Base-by-base conservation (phyloP, 2,113 vertebrate genomes). In the Synchiropus splendidus region DNA sequence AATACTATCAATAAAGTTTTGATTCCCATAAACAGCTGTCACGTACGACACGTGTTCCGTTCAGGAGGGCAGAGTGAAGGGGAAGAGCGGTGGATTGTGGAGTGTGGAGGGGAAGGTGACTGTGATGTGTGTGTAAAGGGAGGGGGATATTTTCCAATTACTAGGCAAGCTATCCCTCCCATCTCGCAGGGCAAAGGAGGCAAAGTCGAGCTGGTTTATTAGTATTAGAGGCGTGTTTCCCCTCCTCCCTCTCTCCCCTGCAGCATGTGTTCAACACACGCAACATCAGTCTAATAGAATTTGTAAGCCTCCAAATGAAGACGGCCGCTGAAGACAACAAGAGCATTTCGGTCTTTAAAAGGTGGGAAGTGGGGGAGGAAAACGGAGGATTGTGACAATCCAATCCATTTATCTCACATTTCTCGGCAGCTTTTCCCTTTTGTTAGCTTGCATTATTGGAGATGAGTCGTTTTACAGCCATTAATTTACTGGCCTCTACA, bases 81-180 rank as follows among this genome's bases (percentile, higher is more conserved):
- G 56, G 32, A 12, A 36, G 32, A 36, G 57, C 12, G 14, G 13
- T 39, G 36, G 34, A 39, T 10, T 36, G 9, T 17, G 1, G 14
- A 47, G n/a, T n/a, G n/a, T n/a, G n/a, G 48, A 53, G 27, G 27
- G 9, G 13, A 31, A 43, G 45, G 15, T 44, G 16, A 17, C 14
- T 12, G 15, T 11, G 16, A 34, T 50, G 70, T 77, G 46, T 64
- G 43, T 45, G 45, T 65, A 70, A 65, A 44, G 51, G 39, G 51
- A 37, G 30, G 69, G 68, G 69, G 73, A 77, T 80, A 74, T 82
- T 85, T 83, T 75, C 78, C 83, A 82, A 83, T 84, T 79, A 81
- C 58, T 67, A 65, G 48, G 33, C 64, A 64, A 65, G 70, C 53
- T 31, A 58, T 61, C 49, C 38, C 59, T 59, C 51, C 56, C 55